A percentile compares a stretch with the other conserved stretches of the same genome.
phyloP scores from a whole-genome alignment of 2,888 invertebrate species.

The Dicranocentrus wangi region DNA sequence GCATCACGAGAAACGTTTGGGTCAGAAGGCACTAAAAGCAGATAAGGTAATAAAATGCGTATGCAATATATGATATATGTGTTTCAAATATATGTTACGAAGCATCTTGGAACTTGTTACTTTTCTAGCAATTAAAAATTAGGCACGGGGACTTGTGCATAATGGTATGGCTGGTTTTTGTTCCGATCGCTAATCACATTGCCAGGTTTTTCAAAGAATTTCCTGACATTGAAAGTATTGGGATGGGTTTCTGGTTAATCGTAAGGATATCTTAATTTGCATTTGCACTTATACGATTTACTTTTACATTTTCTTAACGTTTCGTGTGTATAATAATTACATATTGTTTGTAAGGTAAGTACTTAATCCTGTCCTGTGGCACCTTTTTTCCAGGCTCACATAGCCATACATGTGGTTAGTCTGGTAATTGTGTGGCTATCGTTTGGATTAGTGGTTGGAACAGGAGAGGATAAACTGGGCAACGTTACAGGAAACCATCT shows the following conservation, averaged over 20 bases:
- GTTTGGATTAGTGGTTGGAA: background rate
- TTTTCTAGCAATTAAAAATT: too few relatives aligned
- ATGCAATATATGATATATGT: too few relatives aligned
- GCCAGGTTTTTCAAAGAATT: slow-evolving; percentile 1
- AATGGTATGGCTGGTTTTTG: background rate
- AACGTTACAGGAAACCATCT: background rate
- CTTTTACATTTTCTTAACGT: too few relatives aligned
- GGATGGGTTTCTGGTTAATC: background rate
- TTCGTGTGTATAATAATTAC: too few relatives aligned
- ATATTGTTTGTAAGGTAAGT: too few relatives aligned
- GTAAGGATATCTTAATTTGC: background rate
- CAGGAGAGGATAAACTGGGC: background rate
- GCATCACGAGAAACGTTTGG: background rate
- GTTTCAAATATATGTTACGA: too few relatives aligned
- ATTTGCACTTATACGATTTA: too few relatives aligned
- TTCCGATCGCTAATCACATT: background rate
- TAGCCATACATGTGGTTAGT: background rate
- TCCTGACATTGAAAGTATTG: background rate
- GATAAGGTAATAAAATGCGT: background rate
- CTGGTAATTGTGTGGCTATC: background rate
- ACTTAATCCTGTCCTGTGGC: too few relatives aligned
- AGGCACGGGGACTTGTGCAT: slow-evolving; percentile 12
- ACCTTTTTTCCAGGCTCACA: background rate
- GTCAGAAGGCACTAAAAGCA: background rate
- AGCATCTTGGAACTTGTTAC: too few relatives aligned